Percentiles rank a stretch among this genome's conserved stretches.
These are phyloP conservation scores for Monochamus saltuarius DNA, from an alignment of 1,140 invertebrate genomes.

Conservation along the genomic window DNA sequence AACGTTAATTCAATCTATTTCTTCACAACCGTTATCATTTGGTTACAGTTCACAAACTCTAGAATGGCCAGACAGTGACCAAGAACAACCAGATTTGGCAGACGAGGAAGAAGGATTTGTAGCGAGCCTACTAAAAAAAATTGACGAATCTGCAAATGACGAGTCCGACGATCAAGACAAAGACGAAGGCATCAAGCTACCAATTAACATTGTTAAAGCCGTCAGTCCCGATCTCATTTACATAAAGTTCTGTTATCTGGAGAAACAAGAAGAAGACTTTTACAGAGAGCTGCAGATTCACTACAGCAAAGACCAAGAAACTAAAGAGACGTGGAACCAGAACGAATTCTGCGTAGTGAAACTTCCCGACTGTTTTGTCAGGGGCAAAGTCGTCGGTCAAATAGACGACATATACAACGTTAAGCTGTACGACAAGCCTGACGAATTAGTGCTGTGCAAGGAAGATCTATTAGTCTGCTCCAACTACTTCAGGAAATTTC, in stretches of 20 bases:
- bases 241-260: constrained; percentile 26
- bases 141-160: constrained; percentile 7
- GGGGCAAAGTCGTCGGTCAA: constrained; percentile 22
- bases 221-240: constrained; percentile 32
- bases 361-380: constrained; percentile 4
- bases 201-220: constrained; percentile 25
- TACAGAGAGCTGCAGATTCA: constrained; percentile 33
- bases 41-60: constrained; percentile 25
- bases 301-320: constrained; percentile 25
- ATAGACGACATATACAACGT: constrained; percentile 18
- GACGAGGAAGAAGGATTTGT: constrained; percentile 25
- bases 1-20: too few species aligned
- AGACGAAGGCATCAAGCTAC: constrained; percentile 13
- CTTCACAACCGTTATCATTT: not conserved
- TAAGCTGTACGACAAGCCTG: constrained; percentile 27
- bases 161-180: constrained; percentile 24
- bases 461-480: constrained; percentile 26
- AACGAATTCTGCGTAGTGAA: constrained; percentile 26
- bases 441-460: constrained; percentile 13
- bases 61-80: constrained; percentile 24
- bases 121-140: constrained; percentile 20
- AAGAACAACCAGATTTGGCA: not conserved
- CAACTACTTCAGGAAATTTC: constrained; percentile 26
- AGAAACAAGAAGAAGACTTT: constrained; percentile 24
- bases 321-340: constrained; percentile 23